Conservation (phyloP, 2,888 invertebrate species). For the Trichopria drosophilae region DNA sequence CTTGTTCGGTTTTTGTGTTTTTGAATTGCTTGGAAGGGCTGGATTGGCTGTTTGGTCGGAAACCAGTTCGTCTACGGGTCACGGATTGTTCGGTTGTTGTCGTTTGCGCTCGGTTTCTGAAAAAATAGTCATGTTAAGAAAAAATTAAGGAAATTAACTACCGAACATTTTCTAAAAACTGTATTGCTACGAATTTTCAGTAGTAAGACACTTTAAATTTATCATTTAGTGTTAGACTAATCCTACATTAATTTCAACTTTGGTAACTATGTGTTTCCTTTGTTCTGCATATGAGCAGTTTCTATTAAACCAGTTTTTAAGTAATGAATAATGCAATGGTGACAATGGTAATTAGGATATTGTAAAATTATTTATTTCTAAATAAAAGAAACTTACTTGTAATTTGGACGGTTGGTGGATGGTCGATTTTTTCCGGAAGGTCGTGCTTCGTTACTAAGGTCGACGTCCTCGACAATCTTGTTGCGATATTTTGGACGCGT, state of each 20-base stretch:
- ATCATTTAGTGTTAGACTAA: no score
- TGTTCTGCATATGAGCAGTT: no score
- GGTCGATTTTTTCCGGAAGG: conserved; percentile 48
- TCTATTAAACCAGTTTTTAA: no score
- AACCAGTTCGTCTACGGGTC: conserved; percentile 64
- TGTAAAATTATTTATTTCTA: not conserved
- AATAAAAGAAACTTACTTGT: conserved; percentile 54
- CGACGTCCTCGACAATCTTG: conserved; percentile 50
- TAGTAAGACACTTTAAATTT: no score
- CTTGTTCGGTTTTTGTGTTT: conserved; percentile 36
- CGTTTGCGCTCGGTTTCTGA: conserved; percentile 40
- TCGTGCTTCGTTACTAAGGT: conserved; percentile 36
- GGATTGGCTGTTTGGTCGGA: conserved; percentile 66
- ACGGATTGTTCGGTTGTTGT: conserved; percentile 48
- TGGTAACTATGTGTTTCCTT: no score
- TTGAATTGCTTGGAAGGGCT: conserved; percentile 56
- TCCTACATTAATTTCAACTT: no score
- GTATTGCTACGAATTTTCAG: no score
- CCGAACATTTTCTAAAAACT: no score
- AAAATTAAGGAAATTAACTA: no score
- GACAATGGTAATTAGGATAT: no score
- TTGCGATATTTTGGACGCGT: conserved; percentile 53
- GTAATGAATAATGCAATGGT: no score
- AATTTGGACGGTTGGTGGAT: conserved; percentile 53
- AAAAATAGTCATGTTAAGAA: not conserved